Percentiles rank a stretch among this genome's conserved stretches.
Conservation (phyloP, 2,888 invertebrate genomes). For the Sylvicola fuscatus region DNA sequence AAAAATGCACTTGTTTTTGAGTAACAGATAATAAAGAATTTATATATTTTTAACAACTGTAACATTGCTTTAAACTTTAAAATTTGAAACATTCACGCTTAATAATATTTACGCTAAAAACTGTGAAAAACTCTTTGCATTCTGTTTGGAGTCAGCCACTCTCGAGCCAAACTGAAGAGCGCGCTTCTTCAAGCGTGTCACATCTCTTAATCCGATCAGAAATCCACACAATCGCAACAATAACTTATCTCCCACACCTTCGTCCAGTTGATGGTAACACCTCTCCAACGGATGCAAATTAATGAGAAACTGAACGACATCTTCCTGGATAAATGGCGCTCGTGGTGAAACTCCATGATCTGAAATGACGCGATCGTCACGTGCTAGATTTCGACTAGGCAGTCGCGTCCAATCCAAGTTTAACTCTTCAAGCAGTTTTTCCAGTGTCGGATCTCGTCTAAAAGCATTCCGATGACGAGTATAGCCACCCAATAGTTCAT, state of each 20-base stretch:
- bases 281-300: slow-evolving; percentile 41
- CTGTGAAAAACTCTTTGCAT: slow-evolving; percentile 53
- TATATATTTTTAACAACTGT: too few relatives aligned
- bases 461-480: slow-evolving; percentile 63
- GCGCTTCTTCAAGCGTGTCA: slow-evolving; percentile 59
- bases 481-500: slow-evolving; percentile 93
- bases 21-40: too few relatives aligned
- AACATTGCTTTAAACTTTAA: too few relatives aligned
- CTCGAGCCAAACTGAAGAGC: slow-evolving; percentile 95
- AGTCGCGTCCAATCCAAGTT: slow-evolving; percentile 67
- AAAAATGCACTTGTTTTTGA: too few relatives aligned
- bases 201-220: slow-evolving; percentile 39
- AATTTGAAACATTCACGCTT: too few relatives aligned
- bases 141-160: slow-evolving; percentile 81
- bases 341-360: slow-evolving; percentile 74
- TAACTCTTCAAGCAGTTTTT: slow-evolving; percentile 36
- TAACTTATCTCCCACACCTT: slow-evolving; percentile 86
- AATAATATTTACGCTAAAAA: too few relatives aligned
- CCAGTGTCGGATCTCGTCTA: slow-evolving; percentile 20
- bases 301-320: slow-evolving; percentile 40
- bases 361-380: slow-evolving; percentile 84
- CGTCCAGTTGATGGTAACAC: slow-evolving; percentile 25
- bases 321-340: slow-evolving; percentile 59
- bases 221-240: slow-evolving; percentile 55
- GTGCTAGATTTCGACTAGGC: slow-evolving; percentile 73